Evolutionary conservation across 1,140 invertebrate species (phyloP).

Genomic region (Eciton burchellii): DNA sequence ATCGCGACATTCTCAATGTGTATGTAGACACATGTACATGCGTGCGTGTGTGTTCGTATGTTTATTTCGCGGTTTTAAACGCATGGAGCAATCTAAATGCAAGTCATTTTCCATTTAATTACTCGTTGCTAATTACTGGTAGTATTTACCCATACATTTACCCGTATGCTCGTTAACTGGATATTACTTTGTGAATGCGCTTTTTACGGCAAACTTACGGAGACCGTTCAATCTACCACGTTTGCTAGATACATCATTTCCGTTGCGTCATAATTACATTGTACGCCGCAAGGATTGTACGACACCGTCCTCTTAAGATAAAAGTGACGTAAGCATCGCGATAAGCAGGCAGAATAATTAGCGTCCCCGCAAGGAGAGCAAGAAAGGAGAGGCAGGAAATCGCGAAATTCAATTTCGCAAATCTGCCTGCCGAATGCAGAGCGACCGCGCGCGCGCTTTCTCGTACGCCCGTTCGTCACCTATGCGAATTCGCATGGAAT

Average conservation of each 20-base stretch:
- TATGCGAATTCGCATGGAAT: slow-evolving; percentile 38
- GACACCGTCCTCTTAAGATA: background rate
- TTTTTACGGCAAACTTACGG: background rate
- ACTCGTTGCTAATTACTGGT: slow-evolving; percentile 24
- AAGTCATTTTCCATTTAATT: slow-evolving; percentile 24
- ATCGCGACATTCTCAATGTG: slow-evolving; percentile 27
- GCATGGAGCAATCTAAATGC: background rate
- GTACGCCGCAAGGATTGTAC: slow-evolving; percentile 1
- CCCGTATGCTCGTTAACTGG: background rate
- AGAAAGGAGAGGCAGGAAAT: slow-evolving; percentile 2
- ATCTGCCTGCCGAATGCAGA: slow-evolving; percentile 12
- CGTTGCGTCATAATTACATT: background rate
- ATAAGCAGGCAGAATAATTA: slow-evolving; percentile 39
- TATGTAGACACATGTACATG: background rate
- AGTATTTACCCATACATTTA: background rate
- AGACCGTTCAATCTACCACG: background rate
- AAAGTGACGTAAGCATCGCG: slow-evolving; percentile 10
- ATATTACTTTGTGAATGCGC: background rate
- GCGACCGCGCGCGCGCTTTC: slow-evolving; percentile 43
- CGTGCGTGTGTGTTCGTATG: background rate
- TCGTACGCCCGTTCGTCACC: background rate
- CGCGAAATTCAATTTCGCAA: slow-evolving; percentile 36
- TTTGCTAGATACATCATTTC: background rate
- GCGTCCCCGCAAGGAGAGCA: background rate
- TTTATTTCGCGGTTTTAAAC: background rate